Base-by-base conservation (phyloP, 2,888 invertebrate species). In the Andrena hattorfiana region DNA sequence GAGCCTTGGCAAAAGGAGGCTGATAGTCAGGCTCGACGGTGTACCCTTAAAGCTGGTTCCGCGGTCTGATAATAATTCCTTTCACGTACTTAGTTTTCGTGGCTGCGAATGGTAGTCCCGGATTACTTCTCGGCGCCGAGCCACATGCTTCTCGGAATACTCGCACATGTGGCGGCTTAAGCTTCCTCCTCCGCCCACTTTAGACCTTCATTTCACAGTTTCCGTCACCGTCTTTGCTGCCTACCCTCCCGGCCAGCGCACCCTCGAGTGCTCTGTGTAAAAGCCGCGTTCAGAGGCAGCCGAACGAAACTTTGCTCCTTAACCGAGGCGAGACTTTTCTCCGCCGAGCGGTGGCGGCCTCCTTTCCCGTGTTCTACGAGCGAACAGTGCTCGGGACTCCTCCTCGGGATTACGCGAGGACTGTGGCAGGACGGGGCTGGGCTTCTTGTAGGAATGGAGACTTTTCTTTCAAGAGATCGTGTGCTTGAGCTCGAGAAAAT, bases 51-150 rank as follows among this genome's bases (percentile, higher is more conserved):
- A 80, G 42, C 81, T 63, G 42, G 75, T 71, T 81, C 71, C 67
- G 74, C 71, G 79, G 76, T 81, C 75, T 54, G 81, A 83, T 79
- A 85, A 84, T 85, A 85, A 85, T 86, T 87, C 73, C 74, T 73
- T 73, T 78, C 74, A 60, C 77, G 85, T 81, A 75, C 59, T 85
- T 84, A 87, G 85, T 85, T 83, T 83, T 78, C 74, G 85, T 76
- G 68, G 73, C 64, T 62, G 79, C 75, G 56, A 82, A 77, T 70
- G 77, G 59, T 81, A 83, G 78, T 48, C 32, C 56, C 60, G 77
- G 84, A 87, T 85, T 86, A 85, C 77, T 81, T 70, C 60, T 62
- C 62, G 62, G 73, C 69, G 64, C 59, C 48, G 26, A 35, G 66
- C 74, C 82, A 73, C 63, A 76, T 76, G 77, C 69, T 80, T 63